Evolutionary conservation across 1,140 invertebrate genomes (phyloP).

Genomic region (Drosophila nebulosa): DNA sequence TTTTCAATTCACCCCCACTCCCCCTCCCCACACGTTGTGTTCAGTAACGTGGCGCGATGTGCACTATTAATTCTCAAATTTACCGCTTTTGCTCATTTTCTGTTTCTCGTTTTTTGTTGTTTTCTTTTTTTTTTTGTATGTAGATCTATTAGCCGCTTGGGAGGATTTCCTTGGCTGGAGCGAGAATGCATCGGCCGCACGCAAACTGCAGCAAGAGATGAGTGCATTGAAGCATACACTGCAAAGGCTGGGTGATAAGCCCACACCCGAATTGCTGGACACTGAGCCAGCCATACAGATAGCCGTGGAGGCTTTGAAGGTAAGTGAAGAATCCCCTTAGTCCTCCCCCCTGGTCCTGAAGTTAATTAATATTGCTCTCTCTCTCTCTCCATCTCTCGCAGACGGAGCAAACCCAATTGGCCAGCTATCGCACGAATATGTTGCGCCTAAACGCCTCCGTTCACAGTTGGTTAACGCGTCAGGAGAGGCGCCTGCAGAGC

Average conservation of each 20-base stretch:
- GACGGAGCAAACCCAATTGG: slow-evolving; percentile 85
- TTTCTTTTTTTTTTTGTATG: slow-evolving; percentile 2
- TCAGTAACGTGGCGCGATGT: too few species aligned
- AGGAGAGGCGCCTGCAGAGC: slow-evolving; percentile 80
- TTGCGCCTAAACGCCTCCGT: slow-evolving; percentile 88
- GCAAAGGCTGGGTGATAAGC: slow-evolving; percentile 62
- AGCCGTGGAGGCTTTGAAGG: slow-evolving; percentile 75
- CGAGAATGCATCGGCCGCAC: slow-evolving; percentile 78
- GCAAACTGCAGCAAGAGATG: slow-evolving; percentile 79
- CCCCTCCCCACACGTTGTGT: background rate
- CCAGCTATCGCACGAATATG: slow-evolving; percentile 87
- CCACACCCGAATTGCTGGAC: slow-evolving; percentile 66
- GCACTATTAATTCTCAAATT: slow-evolving; percentile 37
- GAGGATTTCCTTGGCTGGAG: slow-evolving; percentile 78
- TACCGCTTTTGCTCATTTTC: slow-evolving; percentile 10
- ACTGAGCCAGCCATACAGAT: slow-evolving; percentile 78
- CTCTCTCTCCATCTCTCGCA: slow-evolving; percentile 67
- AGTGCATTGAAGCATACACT: slow-evolving; percentile 64
- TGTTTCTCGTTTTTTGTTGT: slow-evolving; percentile 13
- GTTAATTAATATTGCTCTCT: background rate
- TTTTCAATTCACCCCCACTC: background rate
- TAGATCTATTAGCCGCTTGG: slow-evolving; percentile 79
- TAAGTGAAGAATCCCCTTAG: slow-evolving; percentile 14
- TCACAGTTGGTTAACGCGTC: slow-evolving; percentile 86
- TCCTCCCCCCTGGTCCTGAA: background rate